These are phyloP conservation scores for Mareca penelope DNA, from an alignment of 2,797 vertebrate species.

Conservation along the genomic window DNA sequence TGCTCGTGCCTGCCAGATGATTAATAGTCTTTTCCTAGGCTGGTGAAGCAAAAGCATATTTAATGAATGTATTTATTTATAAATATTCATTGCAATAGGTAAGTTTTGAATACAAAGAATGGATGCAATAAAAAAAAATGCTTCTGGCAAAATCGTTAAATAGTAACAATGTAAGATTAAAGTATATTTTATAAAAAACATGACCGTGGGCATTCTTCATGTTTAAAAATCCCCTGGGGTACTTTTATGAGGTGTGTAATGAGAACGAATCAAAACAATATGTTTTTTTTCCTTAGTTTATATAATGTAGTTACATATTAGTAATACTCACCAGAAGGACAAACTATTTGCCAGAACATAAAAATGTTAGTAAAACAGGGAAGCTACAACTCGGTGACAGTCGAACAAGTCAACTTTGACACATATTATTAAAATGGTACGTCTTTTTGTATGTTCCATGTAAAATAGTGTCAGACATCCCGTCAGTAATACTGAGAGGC, in stretches of 20 bases:
- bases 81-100: conserved; percentile 12
- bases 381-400: not conserved
- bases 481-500: not conserved
- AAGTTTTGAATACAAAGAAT: conserved; percentile 8
- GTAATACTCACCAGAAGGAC: not conserved
- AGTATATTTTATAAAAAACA: not conserved
- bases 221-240: conserved; percentile 20
- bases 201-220: not conserved
- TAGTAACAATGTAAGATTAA: conserved; percentile 20
- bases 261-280: conserved; percentile 9
- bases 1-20: not conserved
- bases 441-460: not conserved
- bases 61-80: conserved; percentile 45
- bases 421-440: not conserved
- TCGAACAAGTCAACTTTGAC: not conserved
- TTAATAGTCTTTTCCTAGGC: conserved; percentile 17
- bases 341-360: not conserved
- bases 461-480: not conserved
- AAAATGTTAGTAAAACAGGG: not conserved
- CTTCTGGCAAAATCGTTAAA: conserved; percentile 20
- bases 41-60: conserved; percentile 3
- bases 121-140: conserved; percentile 17
- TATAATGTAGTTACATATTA: not conserved
- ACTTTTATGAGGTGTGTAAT: not conserved
- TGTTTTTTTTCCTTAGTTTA: not conserved